Conservation (phyloP, 2,797 vertebrate species). For the Channa striata region DNA sequence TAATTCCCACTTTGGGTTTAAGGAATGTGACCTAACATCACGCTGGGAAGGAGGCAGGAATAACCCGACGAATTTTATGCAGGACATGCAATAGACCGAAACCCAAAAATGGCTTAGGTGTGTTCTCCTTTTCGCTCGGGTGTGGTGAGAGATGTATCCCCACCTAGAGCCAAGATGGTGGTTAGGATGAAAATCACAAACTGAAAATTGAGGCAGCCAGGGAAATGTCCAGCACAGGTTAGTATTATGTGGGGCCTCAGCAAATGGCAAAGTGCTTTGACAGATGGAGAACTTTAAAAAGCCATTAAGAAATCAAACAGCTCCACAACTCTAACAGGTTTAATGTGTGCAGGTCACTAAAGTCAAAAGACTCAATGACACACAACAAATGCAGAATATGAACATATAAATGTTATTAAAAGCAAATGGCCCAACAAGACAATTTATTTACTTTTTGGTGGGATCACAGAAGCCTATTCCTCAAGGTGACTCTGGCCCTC, state of each 20-base stretch:
- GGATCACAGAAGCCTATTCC: slow-evolving; percentile 25
- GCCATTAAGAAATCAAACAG: slow-evolving; percentile 25
- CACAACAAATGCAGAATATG: neutral
- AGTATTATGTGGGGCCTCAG: slow-evolving; percentile 66
- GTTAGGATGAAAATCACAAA: slow-evolving; percentile 72
- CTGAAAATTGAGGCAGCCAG: slow-evolving; percentile 73
- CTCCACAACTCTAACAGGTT: no score
- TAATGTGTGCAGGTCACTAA: slow-evolving; percentile 39
- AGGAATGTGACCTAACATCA: slow-evolving; percentile 61
- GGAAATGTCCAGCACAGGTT: slow-evolving; percentile 65
- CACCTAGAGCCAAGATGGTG: slow-evolving; percentile 75
- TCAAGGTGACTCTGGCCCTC: no score
- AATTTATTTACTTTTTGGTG: slow-evolving; percentile 10
- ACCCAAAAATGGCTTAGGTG: slow-evolving; percentile 78
- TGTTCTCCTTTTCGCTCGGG: slow-evolving; percentile 69
- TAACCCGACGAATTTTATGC: slow-evolving; percentile 64
- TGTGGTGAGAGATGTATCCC: slow-evolving; percentile 69
- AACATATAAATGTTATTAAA: slow-evolving; percentile 12
- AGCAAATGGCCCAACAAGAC: slow-evolving; percentile 25
- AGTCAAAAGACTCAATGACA: slow-evolving; percentile 28
- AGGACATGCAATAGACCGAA: slow-evolving; percentile 69
- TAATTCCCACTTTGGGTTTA: slow-evolving; percentile 72
- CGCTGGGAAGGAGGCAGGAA: slow-evolving; percentile 51
- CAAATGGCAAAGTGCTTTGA: slow-evolving; percentile 70
- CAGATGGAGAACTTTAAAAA: slow-evolving; percentile 53